Conservation (phyloP, 2,888 invertebrate genomes). For the Acleris sparsana region DNA sequence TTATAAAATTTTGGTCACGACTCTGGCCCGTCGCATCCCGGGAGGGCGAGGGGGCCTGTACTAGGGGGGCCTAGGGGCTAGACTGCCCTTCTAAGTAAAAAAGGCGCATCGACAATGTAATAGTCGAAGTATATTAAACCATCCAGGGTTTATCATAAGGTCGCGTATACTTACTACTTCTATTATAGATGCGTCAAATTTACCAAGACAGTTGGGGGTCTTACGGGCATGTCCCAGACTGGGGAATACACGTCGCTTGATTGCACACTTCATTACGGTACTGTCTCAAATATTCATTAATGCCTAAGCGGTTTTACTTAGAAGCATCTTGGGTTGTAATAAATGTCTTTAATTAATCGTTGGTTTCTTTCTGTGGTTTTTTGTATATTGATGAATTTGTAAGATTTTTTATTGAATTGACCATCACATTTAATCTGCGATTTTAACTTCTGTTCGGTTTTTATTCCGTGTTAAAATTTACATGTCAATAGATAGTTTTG, state of each 20-base stretch:
- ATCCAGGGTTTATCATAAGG: too few species aligned
- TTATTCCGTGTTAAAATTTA: too few species aligned
- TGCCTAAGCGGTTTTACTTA: constrained; percentile 30
- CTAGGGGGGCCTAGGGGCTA: constrained; percentile 4
- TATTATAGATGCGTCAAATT: too few species aligned
- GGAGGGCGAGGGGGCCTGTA: constrained; percentile 2
- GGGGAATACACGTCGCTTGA: constrained; percentile 36
- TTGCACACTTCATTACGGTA: constrained; percentile 36
- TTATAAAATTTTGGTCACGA: constrained; percentile 57
- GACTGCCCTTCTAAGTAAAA: too few species aligned
- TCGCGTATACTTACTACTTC: too few species aligned
- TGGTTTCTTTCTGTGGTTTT: neutral
- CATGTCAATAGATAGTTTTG: too few species aligned
- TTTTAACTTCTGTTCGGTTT: too few species aligned
- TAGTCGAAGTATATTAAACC: too few species aligned
- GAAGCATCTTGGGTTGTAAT: constrained; percentile 15
- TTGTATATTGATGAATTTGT: neutral
- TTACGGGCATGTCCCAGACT: constrained; percentile 36
- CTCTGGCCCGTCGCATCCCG: constrained; percentile 38
- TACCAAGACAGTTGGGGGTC: constrained; percentile 8
- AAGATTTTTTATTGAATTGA: neutral
- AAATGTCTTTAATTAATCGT: constrained; percentile 11
- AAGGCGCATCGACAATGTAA: too few species aligned
- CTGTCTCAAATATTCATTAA: constrained; percentile 36
- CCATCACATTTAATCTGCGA: too few species aligned